A percentile compares a stretch with the other conserved stretches of the same genome.
These are phyloP conservation scores for Dryobota labecula DNA, from an alignment of 2,888 invertebrate species.

Conservation along the genomic window DNA sequence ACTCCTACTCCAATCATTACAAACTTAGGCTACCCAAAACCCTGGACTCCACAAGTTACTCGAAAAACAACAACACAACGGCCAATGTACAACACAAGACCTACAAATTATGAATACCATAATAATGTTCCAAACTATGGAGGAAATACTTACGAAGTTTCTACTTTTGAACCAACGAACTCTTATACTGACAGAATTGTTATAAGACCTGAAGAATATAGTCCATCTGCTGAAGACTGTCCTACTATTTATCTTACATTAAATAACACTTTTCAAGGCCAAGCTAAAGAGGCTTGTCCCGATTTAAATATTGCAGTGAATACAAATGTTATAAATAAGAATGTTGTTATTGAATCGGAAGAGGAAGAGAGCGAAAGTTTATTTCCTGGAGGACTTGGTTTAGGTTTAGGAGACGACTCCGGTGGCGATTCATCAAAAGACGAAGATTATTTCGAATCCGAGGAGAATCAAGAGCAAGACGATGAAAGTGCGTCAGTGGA, in stretches of 20 bases:
- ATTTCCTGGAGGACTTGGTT: constrained; percentile 80
- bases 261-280: constrained; percentile 88
- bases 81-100: constrained; percentile 77
- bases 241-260: constrained; percentile 91
- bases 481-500: constrained; percentile 82
- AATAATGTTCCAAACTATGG: constrained; percentile 76
- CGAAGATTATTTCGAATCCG: constrained; percentile 79
- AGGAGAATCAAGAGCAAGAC: constrained; percentile 76
- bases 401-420: constrained; percentile 81
- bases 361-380: constrained; percentile 79
- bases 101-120: constrained; percentile 79
- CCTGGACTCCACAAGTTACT: constrained; percentile 72
- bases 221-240: constrained; percentile 85
- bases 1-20: constrained; percentile 85
- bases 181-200: constrained; percentile 86
- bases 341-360: constrained; percentile 86
- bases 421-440: constrained; percentile 75
- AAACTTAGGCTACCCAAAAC: constrained; percentile 84
- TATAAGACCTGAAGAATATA: constrained; percentile 87
- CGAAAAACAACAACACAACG: constrained; percentile 77
- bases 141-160: constrained; percentile 80
- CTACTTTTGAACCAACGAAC: constrained; percentile 83
- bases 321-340: constrained; percentile 92
- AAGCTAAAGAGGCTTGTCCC: constrained; percentile 92
- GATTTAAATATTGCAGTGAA: constrained; percentile 93